Conservation (phyloP, 1,140 invertebrate genomes). For the Diuraphis noxia region DNA sequence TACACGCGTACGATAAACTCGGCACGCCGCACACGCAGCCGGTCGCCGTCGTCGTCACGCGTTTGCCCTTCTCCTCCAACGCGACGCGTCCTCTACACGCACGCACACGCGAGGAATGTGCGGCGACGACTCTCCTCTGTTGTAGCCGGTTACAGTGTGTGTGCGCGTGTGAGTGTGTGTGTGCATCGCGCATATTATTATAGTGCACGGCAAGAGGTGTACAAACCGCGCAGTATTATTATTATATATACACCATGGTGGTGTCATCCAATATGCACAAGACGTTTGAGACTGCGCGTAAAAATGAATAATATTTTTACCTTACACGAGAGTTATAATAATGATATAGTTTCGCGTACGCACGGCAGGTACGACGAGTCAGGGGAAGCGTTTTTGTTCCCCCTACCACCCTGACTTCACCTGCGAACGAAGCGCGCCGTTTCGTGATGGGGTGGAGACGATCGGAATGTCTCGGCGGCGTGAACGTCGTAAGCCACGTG, state of each 20-base stretch:
- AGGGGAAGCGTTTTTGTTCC: background rate
- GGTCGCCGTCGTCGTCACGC: background rate
- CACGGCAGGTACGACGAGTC: background rate
- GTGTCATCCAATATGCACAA: background rate
- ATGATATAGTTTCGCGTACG: background rate
- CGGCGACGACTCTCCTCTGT: background rate
- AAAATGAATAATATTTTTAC: background rate
- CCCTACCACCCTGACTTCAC: background rate
- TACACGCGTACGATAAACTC: conserved; percentile 17
- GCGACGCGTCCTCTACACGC: background rate
- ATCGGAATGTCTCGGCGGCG: conserved; percentile 40
- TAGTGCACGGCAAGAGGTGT: background rate
- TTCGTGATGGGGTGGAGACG: conserved; percentile 32
- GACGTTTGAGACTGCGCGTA: background rate
- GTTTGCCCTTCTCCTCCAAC: conserved; percentile 21
- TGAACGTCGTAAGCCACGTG: conserved; percentile 47
- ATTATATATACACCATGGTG: background rate
- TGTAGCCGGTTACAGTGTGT: background rate
- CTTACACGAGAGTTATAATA: background rate
- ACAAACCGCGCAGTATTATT: background rate
- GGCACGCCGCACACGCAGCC: background rate
- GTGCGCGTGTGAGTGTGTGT: background rate
- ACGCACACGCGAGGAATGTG: conserved; percentile 29
- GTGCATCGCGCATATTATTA: background rate
- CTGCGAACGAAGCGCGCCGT: background rate